Conservation (phyloP, 92 coral and sea anemone species). For the Zoanthus solanderi region DNA sequence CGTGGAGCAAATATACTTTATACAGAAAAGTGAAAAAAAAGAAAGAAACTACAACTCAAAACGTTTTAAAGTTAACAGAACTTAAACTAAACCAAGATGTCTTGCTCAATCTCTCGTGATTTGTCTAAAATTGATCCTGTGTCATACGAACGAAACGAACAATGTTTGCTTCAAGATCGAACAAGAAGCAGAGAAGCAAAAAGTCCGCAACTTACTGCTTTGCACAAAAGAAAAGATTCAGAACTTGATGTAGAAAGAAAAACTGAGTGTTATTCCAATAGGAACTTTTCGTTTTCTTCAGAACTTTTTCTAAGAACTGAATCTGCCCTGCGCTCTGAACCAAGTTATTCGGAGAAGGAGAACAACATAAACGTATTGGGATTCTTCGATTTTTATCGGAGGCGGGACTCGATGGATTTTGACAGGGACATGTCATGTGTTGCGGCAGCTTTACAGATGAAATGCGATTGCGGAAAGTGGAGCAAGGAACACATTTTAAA, state of each 20-base stretch:
- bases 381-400: constrained; percentile 34
- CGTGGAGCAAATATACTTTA: neutral
- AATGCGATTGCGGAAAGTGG: constrained; percentile 25
- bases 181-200: neutral
- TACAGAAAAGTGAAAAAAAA: neutral
- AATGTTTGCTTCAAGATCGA: neutral
- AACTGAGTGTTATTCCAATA: neutral
- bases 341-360: constrained; percentile 8
- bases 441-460: neutral
- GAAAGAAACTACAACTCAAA: neutral
- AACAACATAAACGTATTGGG: constrained; percentile 10
- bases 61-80: neutral
- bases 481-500: constrained; percentile 32
- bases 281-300: neutral
- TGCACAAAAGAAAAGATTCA: neutral
- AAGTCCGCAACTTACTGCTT: neutral
- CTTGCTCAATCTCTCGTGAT: neutral
- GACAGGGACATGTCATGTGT: constrained; percentile 25
- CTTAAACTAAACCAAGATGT: neutral
- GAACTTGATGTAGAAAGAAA: neutral
- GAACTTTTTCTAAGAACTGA: neutral
- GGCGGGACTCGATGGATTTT: constrained; percentile 14
- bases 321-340: neutral
- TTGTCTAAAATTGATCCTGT: neutral
- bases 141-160: neutral